Percentiles rank a stretch among this genome's conserved stretches.
Conservation (phyloP, 2,888 invertebrate genomes). For the Sinelater perroti region DNA sequence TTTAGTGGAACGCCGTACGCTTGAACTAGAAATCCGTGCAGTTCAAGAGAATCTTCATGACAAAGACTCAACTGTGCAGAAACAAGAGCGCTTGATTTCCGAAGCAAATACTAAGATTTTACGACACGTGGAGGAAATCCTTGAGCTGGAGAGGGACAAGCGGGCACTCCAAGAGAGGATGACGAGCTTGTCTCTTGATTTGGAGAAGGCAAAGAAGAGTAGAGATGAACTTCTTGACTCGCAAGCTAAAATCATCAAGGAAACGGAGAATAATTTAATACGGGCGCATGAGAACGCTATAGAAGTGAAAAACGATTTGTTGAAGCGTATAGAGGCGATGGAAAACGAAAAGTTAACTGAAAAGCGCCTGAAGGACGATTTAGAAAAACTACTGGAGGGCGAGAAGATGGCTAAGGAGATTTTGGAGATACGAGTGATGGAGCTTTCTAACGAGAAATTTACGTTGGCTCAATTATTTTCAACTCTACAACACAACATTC, state of each 20-base stretch:
- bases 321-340: constrained; percentile 42
- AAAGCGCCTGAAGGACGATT: constrained; percentile 24
- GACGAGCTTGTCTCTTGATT: constrained; percentile 36
- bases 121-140: constrained; percentile 28
- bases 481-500: constrained; percentile 16
- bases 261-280: constrained; percentile 48
- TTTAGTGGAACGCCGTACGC: constrained; percentile 24
- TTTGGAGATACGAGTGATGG: constrained; percentile 35
- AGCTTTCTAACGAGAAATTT: constrained; percentile 34
- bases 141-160: constrained; percentile 35
- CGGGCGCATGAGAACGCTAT: constrained; percentile 48
- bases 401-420: constrained; percentile 39
- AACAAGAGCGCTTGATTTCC: constrained; percentile 20
- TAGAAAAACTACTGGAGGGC: constrained; percentile 32
- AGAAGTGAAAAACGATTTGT: constrained; percentile 47
- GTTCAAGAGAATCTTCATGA: constrained; percentile 18
- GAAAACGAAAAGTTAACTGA: constrained; percentile 43
- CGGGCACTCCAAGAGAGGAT: constrained; percentile 28
- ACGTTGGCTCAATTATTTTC: constrained; percentile 27
- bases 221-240: constrained; percentile 48
- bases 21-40: constrained; percentile 22
- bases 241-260: constrained; percentile 49
- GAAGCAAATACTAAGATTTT: constrained; percentile 31
- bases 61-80: constrained; percentile 6
- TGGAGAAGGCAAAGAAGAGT: constrained; percentile 47